phyloP scores from a whole-genome alignment of 2,888 invertebrate genomes.

The Andrena fulva region DNA sequence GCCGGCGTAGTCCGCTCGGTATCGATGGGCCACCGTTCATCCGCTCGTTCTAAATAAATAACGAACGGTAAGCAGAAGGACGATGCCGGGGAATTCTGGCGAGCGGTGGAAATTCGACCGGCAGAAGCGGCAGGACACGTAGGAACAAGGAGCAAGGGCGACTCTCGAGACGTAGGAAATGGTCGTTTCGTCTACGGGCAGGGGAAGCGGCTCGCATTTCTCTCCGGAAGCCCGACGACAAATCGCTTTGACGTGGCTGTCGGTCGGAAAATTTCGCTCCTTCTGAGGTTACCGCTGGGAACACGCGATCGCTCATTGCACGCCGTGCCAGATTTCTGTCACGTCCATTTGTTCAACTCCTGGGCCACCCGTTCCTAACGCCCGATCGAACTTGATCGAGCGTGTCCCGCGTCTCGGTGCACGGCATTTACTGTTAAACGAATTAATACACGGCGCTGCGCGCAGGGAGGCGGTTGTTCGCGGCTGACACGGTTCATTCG shows the following conservation, averaged over 20 bases:
- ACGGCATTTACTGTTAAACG: slow-evolving; percentile 39
- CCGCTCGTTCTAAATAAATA: slow-evolving; percentile 78
- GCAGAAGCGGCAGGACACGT: slow-evolving; percentile 6
- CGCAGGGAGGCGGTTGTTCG: slow-evolving; percentile 36
- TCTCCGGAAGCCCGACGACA: slow-evolving; percentile 74
- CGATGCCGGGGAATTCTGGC: neutral
- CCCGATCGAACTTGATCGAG: slow-evolving; percentile 38
- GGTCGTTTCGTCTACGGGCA: slow-evolving; percentile 66
- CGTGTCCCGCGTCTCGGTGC: slow-evolving; percentile 27
- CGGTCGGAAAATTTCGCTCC: slow-evolving; percentile 78
- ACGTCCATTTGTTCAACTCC: slow-evolving; percentile 61
- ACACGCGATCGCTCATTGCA: slow-evolving; percentile 71
- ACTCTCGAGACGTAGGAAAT: slow-evolving; percentile 71
- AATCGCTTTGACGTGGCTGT: slow-evolving; percentile 81
- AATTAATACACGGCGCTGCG: slow-evolving; percentile 40
- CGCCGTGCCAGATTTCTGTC: slow-evolving; percentile 70
- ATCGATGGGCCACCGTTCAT: slow-evolving; percentile 74
- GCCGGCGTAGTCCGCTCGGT: slow-evolving; percentile 45
- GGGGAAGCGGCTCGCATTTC: slow-evolving; percentile 68
- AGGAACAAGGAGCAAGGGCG: slow-evolving; percentile 30
- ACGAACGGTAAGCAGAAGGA: slow-evolving; percentile 65
- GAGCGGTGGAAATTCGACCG: slow-evolving; percentile 18
- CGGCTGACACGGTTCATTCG: slow-evolving; percentile 38
- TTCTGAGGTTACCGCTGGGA: slow-evolving; percentile 71
- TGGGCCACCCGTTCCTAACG: slow-evolving; percentile 24